phyloP scores from a whole-genome alignment of 2,888 invertebrate genomes.

The Plusia festucae region DNA sequence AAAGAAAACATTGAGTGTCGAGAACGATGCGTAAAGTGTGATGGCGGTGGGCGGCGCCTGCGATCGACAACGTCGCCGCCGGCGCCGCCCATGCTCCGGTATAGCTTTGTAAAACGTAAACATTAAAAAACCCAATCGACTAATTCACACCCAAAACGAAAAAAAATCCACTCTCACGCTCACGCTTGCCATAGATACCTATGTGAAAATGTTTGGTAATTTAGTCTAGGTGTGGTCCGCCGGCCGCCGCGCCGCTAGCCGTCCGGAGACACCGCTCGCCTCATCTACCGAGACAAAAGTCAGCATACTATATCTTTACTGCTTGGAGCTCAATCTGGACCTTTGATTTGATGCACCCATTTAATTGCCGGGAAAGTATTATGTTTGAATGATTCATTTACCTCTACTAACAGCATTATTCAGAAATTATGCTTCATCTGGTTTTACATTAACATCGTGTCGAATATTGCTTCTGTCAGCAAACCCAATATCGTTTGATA shows the following conservation, averaged over 20 bases:
- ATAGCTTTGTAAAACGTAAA: constrained; percentile 88
- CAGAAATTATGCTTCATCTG: not conserved
- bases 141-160: constrained; percentile 90
- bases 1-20: constrained; percentile 88
- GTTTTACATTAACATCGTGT: not conserved
- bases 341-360: constrained; percentile 10
- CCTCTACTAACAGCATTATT: not conserved
- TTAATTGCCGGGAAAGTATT: not conserved
- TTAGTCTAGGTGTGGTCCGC: constrained; percentile 88
- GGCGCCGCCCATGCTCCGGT: constrained; percentile 85
- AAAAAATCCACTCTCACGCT: constrained; percentile 89
- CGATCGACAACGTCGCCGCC: constrained; percentile 64
- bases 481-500: not conserved
- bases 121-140: constrained; percentile 90
- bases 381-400: not conserved
- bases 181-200: constrained; percentile 90
- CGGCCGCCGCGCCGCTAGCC: constrained; percentile 84
- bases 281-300: constrained; percentile 90
- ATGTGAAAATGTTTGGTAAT: constrained; percentile 89
- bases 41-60: constrained; percentile 85
- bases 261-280: constrained; percentile 85
- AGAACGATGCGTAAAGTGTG: constrained; percentile 86
- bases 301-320: constrained; percentile 71
- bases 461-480: not conserved
- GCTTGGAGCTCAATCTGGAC: constrained; percentile 50